phyloP scores from a whole-genome alignment of 2,113 vertebrate species.

The Rhinichthys klamathensis region DNA sequence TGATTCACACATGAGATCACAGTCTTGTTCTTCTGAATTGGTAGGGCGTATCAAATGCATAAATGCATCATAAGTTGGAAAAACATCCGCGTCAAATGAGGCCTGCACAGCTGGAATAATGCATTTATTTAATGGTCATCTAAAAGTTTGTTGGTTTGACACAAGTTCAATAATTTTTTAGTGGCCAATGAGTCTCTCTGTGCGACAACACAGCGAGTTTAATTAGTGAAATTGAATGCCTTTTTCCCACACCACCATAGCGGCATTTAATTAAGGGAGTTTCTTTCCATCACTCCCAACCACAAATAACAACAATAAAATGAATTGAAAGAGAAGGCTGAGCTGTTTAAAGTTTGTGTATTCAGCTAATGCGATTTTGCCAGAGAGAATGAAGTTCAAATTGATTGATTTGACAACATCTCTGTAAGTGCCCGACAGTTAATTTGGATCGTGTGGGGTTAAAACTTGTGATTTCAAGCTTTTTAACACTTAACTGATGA shows the following conservation, averaged over 20 bases:
- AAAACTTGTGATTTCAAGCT: constrained; percentile 22
- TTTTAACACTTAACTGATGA: constrained; percentile 9
- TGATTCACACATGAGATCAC: background rate
- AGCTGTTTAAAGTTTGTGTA: constrained; percentile 13
- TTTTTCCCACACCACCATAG: constrained; percentile 22
- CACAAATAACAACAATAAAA: constrained; percentile 10
- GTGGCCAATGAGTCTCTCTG: background rate
- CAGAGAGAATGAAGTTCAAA: background rate
- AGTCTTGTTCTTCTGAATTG: background rate
- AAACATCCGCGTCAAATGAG: background rate
- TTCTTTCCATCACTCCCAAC: constrained; percentile 19
- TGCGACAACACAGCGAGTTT: background rate
- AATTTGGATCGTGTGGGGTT: background rate
- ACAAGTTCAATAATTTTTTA: constrained; percentile 15
- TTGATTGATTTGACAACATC: constrained; percentile 5
- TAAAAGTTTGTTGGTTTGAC: background rate
- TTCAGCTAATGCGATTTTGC: constrained; percentile 12
- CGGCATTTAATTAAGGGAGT: background rate
- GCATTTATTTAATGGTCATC: background rate
- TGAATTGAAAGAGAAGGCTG: background rate
- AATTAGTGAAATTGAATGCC: constrained; percentile 4
- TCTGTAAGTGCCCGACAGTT: background rate
- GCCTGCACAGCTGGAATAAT: background rate
- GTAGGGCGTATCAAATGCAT: background rate
- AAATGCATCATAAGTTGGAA: background rate